Percentiles rank a stretch among this genome's conserved stretches.
These are phyloP conservation scores for Urechis unicinctus DNA, from an alignment of 2,888 invertebrate species.

Conservation along the genomic window DNA sequence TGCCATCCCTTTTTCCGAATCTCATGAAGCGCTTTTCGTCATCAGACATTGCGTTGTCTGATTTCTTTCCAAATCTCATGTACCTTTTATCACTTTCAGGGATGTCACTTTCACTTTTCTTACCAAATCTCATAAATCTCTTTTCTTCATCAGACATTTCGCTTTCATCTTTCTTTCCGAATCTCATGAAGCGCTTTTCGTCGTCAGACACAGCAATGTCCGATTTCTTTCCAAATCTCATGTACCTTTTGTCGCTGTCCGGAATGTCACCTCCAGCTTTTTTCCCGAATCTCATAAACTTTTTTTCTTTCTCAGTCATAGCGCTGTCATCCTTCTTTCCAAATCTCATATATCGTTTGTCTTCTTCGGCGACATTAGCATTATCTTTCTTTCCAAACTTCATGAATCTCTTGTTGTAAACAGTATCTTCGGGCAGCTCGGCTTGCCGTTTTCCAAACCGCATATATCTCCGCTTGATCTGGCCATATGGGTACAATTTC, in stretches of 20 bases:
- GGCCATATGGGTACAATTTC: not conserved
- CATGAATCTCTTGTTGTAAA: conserved; percentile 6
- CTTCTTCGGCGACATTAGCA: not conserved
- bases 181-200: conserved; percentile 4
- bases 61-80: conserved; percentile 5
- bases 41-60: not conserved
- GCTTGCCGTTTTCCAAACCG: not conserved
- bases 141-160: not conserved
- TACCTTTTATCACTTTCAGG: not conserved
- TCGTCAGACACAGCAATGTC: not conserved
- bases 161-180: conserved; percentile 1
- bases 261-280: not conserved
- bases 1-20: conserved; percentile 2
- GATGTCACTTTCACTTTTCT: not conserved
- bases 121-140: conserved; percentile 4
- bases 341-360: conserved; percentile 6
- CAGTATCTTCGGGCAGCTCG: not conserved
- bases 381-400: conserved; percentile 6
- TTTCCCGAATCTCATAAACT: conserved; percentile 5
- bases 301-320: not conserved
- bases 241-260: not conserved
- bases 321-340: conserved; percentile 1
- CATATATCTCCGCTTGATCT: not conserved
- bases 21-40: conserved; percentile 7
- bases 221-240: conserved; percentile 4